These are phyloP conservation scores for Ommatoiulus sabulosus DNA, from an alignment of 2,888 invertebrate species.

Conservation along the genomic window DNA sequence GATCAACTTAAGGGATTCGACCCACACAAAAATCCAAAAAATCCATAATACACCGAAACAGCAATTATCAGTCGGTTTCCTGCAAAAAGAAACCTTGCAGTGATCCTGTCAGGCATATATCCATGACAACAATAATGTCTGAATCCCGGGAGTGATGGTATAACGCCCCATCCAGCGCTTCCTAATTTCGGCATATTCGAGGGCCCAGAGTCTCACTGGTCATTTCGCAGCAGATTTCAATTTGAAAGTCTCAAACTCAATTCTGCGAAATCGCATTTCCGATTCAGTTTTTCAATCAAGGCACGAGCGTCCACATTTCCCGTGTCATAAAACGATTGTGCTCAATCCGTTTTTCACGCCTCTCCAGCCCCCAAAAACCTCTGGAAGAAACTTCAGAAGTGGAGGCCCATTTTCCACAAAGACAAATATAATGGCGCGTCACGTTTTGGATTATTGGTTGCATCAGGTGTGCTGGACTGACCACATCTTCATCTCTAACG, in stretches of 20 bases:
- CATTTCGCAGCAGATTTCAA: constrained; percentile 23
- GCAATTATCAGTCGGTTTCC: background rate
- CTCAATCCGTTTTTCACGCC: background rate
- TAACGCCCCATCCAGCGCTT: background rate
- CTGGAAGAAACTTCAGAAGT: background rate
- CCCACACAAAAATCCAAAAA: too few species aligned
- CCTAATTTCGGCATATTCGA: constrained; percentile 5
- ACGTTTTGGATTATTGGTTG: constrained; percentile 38
- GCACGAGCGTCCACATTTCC: constrained; percentile 17
- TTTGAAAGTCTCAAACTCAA: background rate
- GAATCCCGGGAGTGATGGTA: background rate
- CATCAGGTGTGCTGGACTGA: constrained; percentile 42
- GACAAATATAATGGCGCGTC: background rate
- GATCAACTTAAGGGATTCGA: too few species aligned
- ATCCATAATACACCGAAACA: too few species aligned
- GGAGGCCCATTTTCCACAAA: background rate
- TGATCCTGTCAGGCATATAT: background rate
- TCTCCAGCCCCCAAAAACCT: background rate
- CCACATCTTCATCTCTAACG: constrained; percentile 18
- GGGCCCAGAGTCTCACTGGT: background rate
- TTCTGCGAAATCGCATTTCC: constrained; percentile 35
- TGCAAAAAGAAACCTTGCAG: too few species aligned
- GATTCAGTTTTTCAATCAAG: background rate
- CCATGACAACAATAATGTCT: background rate
- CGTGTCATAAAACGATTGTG: constrained; percentile 2